Evolutionary conservation across 2,888 invertebrate species (phyloP), one percentile per base, ranked within the genome.

Genomic region (Siphonodentalium dalli): DNA sequence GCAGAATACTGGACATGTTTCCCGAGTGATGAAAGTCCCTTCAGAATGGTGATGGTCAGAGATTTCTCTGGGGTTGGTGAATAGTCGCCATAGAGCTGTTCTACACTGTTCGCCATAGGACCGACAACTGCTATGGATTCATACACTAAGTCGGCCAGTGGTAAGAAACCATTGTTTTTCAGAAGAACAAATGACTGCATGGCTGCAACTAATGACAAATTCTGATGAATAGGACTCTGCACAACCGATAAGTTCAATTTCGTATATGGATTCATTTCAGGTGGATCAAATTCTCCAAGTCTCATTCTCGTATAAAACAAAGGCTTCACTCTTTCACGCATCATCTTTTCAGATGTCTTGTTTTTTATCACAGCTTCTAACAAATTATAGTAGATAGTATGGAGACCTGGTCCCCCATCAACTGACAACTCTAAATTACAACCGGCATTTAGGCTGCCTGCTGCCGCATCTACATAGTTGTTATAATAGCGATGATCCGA

Each of bases 261-360:
- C 6, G 50, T 34, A 54, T 75, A 77, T 0, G 77, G 77, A 55
- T 75, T 76, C 72, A 73, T 72, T 37, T 52, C 42, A 4, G 65
- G 65, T 0, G 74, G 74, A 47, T 75, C 74, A 58, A 75, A 75
- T 46, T 74, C 73, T n/a, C 74, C 74, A 3, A 75, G 61, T 44
- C 72, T 60, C 73, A 75, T 73, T 50, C 74, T 58, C 21, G 73
- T 72, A 49, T 72, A 67, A 56, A 75, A 72, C 24, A 75, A 54
- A 13, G 71, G 71, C 37, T 70, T 72, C 1, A 63, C 71, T 23
- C 63, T 53, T 23, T 65, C 65, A 35, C 68, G 41, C 1, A 71
- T 58, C 7, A 63, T 49, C 1, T 18, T 34, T 45, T 69, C 66
- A 1, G 57, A 58, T 23, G 69, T 35, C 39, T 59, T 64, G 7